Percentiles rank a stretch among this genome's conserved stretches.
These are phyloP conservation scores for Pteronura brasiliensis DNA, from an alignment of 2,113 vertebrate genomes.

Conservation along the genomic window DNA sequence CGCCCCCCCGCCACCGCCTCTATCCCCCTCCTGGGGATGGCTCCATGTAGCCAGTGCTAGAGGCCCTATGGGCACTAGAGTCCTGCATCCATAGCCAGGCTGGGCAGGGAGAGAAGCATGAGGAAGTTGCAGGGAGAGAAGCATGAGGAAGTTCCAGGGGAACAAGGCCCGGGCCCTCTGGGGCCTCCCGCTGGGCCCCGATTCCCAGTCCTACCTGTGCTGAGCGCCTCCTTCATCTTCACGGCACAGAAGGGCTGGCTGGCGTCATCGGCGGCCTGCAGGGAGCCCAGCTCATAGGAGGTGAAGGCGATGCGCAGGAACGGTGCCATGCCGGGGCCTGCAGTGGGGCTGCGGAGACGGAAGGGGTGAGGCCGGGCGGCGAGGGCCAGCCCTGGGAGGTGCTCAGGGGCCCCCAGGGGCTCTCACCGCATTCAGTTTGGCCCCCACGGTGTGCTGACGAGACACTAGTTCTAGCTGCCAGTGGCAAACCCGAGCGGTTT, in stretches of 20 bases:
- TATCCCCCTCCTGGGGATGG: not conserved
- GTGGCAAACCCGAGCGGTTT: not conserved
- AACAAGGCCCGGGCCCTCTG: not conserved
- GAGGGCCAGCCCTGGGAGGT: not conserved
- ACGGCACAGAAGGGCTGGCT: conserved; percentile 92
- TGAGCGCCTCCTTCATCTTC: conserved; percentile 96
- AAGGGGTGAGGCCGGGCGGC: not conserved
- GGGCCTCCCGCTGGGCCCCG: not conserved
- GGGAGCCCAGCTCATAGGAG: conserved; percentile 91
- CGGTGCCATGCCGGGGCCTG: conserved; percentile 87
- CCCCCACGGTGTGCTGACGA: not conserved
- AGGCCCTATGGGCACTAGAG: not conserved
- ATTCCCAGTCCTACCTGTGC: conserved; percentile 86
- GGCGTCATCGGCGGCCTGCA: conserved; percentile 80
- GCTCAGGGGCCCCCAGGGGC: not conserved
- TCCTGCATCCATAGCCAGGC: not conserved
- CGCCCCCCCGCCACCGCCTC: fast-evolving
- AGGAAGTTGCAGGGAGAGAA: not conserved
- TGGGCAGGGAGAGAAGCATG: not conserved
- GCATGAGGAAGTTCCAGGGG: not conserved
- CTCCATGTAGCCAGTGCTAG: not conserved
- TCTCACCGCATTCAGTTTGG: not conserved
- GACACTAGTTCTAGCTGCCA: not conserved
- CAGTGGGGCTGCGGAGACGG: not conserved
- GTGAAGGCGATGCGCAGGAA: conserved; percentile 96